These are phyloP conservation scores for Venustaconcha ellipsiformis DNA, from an alignment of 1,140 invertebrate genomes.

Conservation along the genomic window DNA sequence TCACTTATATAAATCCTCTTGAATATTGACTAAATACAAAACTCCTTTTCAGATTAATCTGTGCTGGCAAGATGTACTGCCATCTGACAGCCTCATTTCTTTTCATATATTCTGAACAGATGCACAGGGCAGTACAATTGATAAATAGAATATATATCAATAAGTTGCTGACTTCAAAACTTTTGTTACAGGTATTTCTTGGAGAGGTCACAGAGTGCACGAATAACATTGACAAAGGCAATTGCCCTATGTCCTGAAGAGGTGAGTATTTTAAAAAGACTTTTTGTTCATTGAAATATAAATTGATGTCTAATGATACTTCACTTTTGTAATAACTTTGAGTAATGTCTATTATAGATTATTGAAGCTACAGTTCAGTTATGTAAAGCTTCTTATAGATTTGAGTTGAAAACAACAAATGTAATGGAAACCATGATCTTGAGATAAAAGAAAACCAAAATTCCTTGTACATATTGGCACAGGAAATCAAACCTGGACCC, in stretches of 20 bases:
- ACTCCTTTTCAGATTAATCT: no score
- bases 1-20: no score
- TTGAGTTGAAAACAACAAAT: neutral
- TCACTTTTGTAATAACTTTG: neutral
- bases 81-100: no score
- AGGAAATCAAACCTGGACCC: neutral
- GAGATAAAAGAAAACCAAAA: neutral
- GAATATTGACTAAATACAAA: no score
- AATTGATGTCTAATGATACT: neutral
- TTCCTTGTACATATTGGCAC: neutral
- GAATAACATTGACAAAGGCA: slow-evolving; percentile 88
- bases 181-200: slow-evolving; percentile 79
- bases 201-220: slow-evolving; percentile 92
- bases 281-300: neutral
- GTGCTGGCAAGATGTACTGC: neutral
- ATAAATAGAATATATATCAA: neutral
- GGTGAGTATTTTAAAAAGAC: slow-evolving; percentile 68
- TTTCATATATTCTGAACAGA: neutral
- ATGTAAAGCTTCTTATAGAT: neutral
- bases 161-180: neutral
- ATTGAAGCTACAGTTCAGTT: neutral
- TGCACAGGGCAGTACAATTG: neutral
- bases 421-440: neutral
- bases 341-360: neutral
- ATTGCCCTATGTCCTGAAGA: slow-evolving; percentile 82